Percentiles rank a stretch among this genome's conserved stretches.
These are phyloP conservation scores for Lacerta viridis DNA, from an alignment of 2,797 vertebrate genomes.

Conservation along the genomic window DNA sequence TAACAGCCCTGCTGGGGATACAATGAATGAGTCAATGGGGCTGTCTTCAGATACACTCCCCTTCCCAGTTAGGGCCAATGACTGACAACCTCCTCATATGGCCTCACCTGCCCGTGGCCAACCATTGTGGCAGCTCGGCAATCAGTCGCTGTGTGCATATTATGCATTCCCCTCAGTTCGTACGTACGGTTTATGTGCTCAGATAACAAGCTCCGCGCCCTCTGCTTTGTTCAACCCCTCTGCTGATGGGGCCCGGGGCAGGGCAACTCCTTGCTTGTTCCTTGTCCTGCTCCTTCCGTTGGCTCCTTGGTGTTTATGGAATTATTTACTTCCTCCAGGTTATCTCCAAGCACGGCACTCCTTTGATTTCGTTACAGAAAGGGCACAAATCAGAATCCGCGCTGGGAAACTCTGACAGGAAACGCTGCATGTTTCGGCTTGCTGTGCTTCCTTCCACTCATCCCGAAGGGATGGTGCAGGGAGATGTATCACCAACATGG, in stretches of 20 bases:
- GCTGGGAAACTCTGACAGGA: constrained; percentile 26
- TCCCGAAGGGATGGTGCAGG: not conserved
- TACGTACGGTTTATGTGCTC: constrained; percentile 34
- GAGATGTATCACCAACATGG: rapidly evolving
- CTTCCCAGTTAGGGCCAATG: constrained; percentile 59
- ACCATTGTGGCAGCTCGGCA: not conserved
- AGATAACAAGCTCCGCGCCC: constrained; percentile 34
- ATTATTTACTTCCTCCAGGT: constrained; percentile 41
- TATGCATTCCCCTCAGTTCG: not conserved
- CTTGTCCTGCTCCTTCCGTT: not conserved
- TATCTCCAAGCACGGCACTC: constrained; percentile 33
- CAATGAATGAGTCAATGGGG: constrained; percentile 42
- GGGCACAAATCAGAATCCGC: constrained; percentile 13
- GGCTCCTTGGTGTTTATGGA: not conserved
- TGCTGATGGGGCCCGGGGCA: constrained; percentile 24
- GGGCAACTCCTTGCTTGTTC: constrained; percentile 59
- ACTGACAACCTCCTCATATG: constrained; percentile 70
- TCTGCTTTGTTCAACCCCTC: constrained; percentile 30
- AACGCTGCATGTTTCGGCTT: constrained; percentile 26
- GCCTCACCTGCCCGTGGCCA: constrained; percentile 70
- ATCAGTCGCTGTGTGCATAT: constrained; percentile 55
- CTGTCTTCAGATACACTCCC: constrained; percentile 12
- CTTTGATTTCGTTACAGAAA: constrained; percentile 21
- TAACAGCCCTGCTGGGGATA: constrained; percentile 4
- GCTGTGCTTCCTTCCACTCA: not conserved